Evolutionary conservation across 2,797 vertebrate species (phyloP), one percentile per base, ranked within the genome.

Genomic region (Mus minutoides): DNA sequence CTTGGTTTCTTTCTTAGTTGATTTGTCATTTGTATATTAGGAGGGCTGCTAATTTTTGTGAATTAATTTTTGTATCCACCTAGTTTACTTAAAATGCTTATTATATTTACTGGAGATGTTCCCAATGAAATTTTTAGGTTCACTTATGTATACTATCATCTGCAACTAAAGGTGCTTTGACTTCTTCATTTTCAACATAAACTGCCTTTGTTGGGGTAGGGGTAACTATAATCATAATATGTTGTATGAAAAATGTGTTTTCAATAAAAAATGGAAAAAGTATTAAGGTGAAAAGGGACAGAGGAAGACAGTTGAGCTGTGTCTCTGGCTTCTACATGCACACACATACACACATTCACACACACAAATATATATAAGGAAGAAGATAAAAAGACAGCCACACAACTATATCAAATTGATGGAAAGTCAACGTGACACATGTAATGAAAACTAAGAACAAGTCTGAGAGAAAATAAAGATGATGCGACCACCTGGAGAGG

Each of bases 381-480:
- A 88, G 34, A 3, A 88, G 24, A 75, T 56, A 13, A 71, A 22
- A 77, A 52, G 37, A 67, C 31, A 13, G 26, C 0, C 24, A 91
- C 16, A 43, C 34, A 52, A 62, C 54, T 64, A 11, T 29, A 89
- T 54, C 56, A 92, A 85, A 73, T 13, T 40, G 4, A 26, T 49
- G 12, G 92, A 46, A 90, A 9, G 11, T 88, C 31, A 73, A 54
- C 29, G 54, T 52, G 26, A 4, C 9, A 0, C 73, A 2, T 40
- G 40, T 17, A 37, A n/a, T 29, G 11, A 64, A 75, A 79, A 89
- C 37, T 37, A 19, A 94, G 77, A 88, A 29, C 16, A 79, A 13
- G 84, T n/a, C 73, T 73, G 54, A 79, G 31, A 85, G 14, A 89
- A 93, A 87, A 64, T 56, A 91, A 84, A 73, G 26, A 46, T 58